Evolutionary conservation across 2,888 invertebrate species (phyloP), one percentile per base, ranked within the genome.

Genomic region (Callosobruchus maculatus): DNA sequence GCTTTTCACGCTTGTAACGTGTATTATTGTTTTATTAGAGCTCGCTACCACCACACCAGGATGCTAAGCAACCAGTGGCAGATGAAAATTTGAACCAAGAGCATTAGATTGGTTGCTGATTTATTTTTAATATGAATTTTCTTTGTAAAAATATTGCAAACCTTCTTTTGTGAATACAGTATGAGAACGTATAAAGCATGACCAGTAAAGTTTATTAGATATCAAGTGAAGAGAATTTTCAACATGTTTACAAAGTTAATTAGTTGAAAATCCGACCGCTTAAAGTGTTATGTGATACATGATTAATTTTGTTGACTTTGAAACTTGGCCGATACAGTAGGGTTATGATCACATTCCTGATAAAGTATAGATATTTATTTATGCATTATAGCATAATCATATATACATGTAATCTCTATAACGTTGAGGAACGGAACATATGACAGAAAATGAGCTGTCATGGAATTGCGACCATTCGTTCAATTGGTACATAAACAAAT

Each of bases 41-140:
- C 88, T 93, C 93, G 83, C 88, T 91, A 85, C 93, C 92, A 85
- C 89, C 87, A 77, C 87, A 87, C 79, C 83, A 84, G 77, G 87
- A 86, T 80, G 83, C 82, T 74, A 82, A 83, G 80, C 83, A 83
- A 84, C 91, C 91, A 85, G 91, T 91, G 83, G 90, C 93, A 82
- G 93, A 93, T 86, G 93, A 92, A 86, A 93, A 93, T 89, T 89
- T 93, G 88, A 93, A 93, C 88, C 91, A 92, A 84, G 89, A 90
- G 85, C 89, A 88, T 88, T 84, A 83, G 81, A 77, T 49, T 49
- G 1, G 49, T 49, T 49, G 9, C 49, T 49, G 49, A 49, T 49
- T 49, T 49, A 7, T 49, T 49, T 49, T 49, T 49, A 49, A 49
- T 49, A 49, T 49, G 49, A 49, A 5, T 13, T 49, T 7, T 49